Evolutionary conservation across 2,113 vertebrate genomes (phyloP).

Genomic region (Dicerorhinus sumatrensis): DNA sequence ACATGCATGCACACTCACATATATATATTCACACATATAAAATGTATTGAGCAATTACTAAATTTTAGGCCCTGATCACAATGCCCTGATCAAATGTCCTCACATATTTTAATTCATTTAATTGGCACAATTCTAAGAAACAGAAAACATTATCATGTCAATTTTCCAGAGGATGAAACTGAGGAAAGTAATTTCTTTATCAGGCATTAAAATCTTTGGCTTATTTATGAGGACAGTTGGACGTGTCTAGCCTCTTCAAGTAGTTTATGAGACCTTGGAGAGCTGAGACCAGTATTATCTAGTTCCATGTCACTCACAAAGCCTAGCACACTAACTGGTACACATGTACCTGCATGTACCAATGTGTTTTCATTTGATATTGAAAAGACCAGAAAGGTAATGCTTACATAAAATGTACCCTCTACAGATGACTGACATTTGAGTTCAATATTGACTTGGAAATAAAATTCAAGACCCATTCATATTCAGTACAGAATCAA

Average conservation of each 20-base stretch:
- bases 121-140: neutral
- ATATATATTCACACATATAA: neutral
- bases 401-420: constrained; percentile 44
- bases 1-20: neutral
- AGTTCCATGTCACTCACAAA: neutral
- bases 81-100: neutral
- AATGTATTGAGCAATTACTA: neutral
- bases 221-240: neutral
- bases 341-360: neutral
- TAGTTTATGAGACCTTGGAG: neutral
- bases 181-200: neutral
- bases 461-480: constrained; percentile 69
- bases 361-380: constrained; percentile 48
- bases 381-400: constrained; percentile 57
- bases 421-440: constrained; percentile 75
- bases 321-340: rapidly evolving
- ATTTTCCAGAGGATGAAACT: neutral
- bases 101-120: neutral
- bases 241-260: neutral
- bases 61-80: neutral
- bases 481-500: constrained; percentile 60
- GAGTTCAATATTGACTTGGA: constrained; percentile 73
- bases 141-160: neutral
- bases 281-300: rapidly evolving
- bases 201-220: neutral